A percentile compares a stretch with the other conserved stretches of the same genome.
Conservation (phyloP, 2,888 invertebrate species). For the Chouioia cunea region DNA sequence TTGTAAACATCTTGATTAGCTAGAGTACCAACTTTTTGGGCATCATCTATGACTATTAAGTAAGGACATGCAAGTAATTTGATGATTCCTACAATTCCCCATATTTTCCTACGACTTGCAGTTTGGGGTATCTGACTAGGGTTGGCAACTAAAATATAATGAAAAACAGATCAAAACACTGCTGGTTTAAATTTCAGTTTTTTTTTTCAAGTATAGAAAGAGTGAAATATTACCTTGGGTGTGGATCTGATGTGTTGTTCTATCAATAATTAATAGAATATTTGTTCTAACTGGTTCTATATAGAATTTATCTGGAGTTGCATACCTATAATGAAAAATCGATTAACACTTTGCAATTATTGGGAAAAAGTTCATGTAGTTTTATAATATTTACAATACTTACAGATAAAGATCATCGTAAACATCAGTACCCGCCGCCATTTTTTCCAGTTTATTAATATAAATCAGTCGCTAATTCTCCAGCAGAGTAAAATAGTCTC, state of each 20-base stretch:
- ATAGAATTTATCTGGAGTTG: slow-evolving; percentile 90
- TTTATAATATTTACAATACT: slow-evolving; percentile 66
- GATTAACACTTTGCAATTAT: not conserved
- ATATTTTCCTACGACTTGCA: slow-evolving; percentile 78
- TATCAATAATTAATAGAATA: slow-evolving; percentile 87
- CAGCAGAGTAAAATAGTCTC: not conserved
- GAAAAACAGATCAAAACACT: not conserved
- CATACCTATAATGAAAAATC: slow-evolving; percentile 73
- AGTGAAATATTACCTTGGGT: slow-evolving; percentile 75
- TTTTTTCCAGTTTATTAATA: slow-evolving; percentile 49
- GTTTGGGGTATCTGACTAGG: slow-evolving; percentile 75
- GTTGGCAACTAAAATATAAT: slow-evolving; percentile 58
- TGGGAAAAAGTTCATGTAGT: slow-evolving; percentile 11
- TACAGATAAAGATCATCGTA: slow-evolving; percentile 83
- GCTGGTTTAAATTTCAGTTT: not conserved
- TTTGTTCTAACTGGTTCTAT: slow-evolving; percentile 84
- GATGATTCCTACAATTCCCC: slow-evolving; percentile 90
- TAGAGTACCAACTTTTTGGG: slow-evolving; percentile 83
- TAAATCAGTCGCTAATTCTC: not conserved
- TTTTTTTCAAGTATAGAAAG: not conserved
- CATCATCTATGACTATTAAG: slow-evolving; percentile 88
- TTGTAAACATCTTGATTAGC: slow-evolving; percentile 85
- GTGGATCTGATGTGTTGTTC: slow-evolving; percentile 80
- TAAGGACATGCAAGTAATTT: slow-evolving; percentile 88
- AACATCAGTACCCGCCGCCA: slow-evolving; percentile 68